Evolutionary conservation across 2,888 invertebrate genomes (phyloP), one percentile per base, ranked within the genome.

Genomic region (Seladonia tumulorum): DNA sequence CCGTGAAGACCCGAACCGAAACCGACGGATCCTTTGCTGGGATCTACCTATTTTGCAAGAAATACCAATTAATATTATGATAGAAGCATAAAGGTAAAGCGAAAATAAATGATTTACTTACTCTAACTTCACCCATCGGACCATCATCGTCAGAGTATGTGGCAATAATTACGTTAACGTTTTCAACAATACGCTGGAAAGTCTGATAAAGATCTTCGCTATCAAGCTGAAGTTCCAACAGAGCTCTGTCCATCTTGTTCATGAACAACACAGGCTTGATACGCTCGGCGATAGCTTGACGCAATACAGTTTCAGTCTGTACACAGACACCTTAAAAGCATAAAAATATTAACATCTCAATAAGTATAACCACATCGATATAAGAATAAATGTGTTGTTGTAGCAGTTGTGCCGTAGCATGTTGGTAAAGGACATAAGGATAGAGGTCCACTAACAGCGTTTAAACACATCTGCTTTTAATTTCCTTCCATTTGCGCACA

Each of bases 221-320:
- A 87, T 98, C 99, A 93, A 99, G 96, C 95, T 99, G 99, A 94
- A 99, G 96, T 96, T 99, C 99, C 63, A 99, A 96, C 85, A 99
- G 96, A 91, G 99, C 99, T 92, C 99, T 98, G 96, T 99, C 99
- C 99, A 99, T 99, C 96, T 99, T 99, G 98, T 99, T 99, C 99
- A 99, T 99, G 97, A 99, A 99, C 93, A 99, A 96, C 92, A 99
- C 98, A 82, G 99, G 99, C 97, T 99, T 99, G 94, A 99, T 99
- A 95, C 99, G 98, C 96, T 99, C 99, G 88, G 99, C 99, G 94
- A 99, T 99, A 88, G 99, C 99, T 96, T 99, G 99, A 96, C 99
- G 98, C 93, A 99, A 96, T 85, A 99, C 99, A 94, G 99, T 99
- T 96, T 99, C 99, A 60, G 99, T 99, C 96, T 99, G 99, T 92